Percentiles rank a stretch among this genome's conserved stretches.
Conservation (phyloP, 1,140 invertebrate genomes). For the Pseudomyrmex dendroicus region DNA sequence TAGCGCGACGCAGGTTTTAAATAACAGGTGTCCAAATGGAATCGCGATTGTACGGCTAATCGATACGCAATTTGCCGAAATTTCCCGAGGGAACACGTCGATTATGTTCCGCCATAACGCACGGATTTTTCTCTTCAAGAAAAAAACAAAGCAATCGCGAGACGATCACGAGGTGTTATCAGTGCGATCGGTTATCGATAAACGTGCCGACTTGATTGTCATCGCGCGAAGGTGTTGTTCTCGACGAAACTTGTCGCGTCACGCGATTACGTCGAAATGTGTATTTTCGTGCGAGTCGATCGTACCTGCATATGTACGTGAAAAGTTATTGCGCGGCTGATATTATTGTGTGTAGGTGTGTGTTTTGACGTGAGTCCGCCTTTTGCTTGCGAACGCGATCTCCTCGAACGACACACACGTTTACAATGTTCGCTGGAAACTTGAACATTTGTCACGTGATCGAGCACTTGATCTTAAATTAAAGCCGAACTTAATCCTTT, state of each 20-base stretch:
- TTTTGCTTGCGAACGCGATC: neutral
- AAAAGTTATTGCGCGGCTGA: neutral
- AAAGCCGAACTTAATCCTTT: no score
- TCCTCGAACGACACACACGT: constrained; percentile 23
- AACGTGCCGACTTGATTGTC: neutral
- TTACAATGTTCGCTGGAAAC: neutral
- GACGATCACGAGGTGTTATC: neutral
- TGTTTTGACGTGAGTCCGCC: neutral
- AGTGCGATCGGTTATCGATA: constrained; percentile 11
- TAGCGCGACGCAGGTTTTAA: constrained; percentile 32
- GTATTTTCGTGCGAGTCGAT: neutral
- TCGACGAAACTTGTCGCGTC: no score
- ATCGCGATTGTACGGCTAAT: neutral
- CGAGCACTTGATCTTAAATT: neutral
- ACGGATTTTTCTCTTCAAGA: no score
- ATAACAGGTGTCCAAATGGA: constrained; percentile 26
- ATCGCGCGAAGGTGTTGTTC: neutral
- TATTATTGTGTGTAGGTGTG: neutral
- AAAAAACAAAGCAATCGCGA: neutral
- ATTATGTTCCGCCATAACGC: neutral
- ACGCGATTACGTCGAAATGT: neutral
- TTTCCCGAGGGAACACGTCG: neutral
- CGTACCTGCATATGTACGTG: neutral
- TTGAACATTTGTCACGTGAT: neutral
- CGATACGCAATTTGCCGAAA: no score